phyloP scores from a whole-genome alignment of 2,113 vertebrate genomes.

The Catagonus wagneri region DNA sequence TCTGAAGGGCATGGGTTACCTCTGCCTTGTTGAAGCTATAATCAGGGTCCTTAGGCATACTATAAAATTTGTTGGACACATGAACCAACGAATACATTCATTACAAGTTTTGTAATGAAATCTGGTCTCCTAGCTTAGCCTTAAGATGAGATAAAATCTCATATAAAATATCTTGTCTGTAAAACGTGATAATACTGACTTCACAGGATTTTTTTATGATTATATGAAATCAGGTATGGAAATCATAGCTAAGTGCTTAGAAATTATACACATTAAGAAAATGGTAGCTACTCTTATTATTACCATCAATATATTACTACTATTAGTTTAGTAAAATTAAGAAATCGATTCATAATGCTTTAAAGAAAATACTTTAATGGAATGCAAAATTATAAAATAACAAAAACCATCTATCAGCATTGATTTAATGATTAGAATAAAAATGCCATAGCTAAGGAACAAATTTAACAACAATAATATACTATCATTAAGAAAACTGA shows the following conservation, averaged over 20 bases:
- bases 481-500: conserved; percentile 24
- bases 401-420: not conserved
- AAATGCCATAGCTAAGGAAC: not conserved
- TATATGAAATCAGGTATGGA: not conserved
- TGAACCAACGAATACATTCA: not conserved
- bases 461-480: not conserved
- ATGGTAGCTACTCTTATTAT: not conserved
- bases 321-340: conserved; percentile 1
- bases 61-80: conserved; percentile 10
- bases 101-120: conserved; percentile 44
- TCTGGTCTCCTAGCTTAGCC: not conserved
- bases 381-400: not conserved
- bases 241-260: not conserved
- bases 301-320: not conserved
- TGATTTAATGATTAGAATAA: conserved; percentile 13
- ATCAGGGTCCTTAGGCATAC: not conserved
- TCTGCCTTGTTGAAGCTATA: not conserved
- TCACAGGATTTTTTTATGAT: not conserved
- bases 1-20: not conserved
- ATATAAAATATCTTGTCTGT: not conserved
- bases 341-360: not conserved
- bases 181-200: conserved; percentile 3
- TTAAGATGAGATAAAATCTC: not conserved
- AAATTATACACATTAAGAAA: not conserved
- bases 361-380: not conserved